phyloP scores from a whole-genome alignment of 37 sponge, comb jelly and placozoan species.

The Tethya wilhelma region DNA sequence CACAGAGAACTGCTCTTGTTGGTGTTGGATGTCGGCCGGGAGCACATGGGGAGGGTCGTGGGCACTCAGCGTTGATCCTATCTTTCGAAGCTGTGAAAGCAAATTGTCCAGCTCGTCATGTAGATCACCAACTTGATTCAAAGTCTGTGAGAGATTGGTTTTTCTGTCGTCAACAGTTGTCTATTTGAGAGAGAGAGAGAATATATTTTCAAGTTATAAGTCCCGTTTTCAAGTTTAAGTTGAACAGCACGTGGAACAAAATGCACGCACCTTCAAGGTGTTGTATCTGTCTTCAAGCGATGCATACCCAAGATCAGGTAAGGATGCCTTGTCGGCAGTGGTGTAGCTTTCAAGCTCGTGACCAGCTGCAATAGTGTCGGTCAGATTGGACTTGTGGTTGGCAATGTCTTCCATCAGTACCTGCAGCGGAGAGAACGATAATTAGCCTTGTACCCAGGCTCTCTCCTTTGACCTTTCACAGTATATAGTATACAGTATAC shows the following conservation, averaged over 20 bases:
- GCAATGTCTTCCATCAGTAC: conserved; percentile 34
- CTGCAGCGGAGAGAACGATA: neutral
- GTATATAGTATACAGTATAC: no score
- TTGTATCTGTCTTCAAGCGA: conserved; percentile 48
- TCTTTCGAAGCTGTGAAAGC: conserved; percentile 35
- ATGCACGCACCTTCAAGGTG: conserved; percentile 6
- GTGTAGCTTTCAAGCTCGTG: conserved; percentile 20
- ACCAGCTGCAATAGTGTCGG: conserved; percentile 19
- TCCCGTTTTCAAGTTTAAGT: neutral
- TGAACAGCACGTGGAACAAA: neutral
- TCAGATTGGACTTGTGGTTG: conserved; percentile 40
- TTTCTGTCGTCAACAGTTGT: neutral
- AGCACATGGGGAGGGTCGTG: conserved; percentile 57
- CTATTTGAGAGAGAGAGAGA: neutral
- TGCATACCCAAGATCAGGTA: conserved; percentile 48
- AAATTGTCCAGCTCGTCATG: conserved; percentile 28
- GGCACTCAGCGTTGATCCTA: conserved; percentile 23
- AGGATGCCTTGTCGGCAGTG: neutral
- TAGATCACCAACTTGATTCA: conserved; percentile 20
- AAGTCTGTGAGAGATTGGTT: conserved; percentile 5
- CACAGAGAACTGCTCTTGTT: conserved; percentile 48
- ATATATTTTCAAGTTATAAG: no score
- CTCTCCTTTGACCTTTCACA: no score
- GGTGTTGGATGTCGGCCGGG: conserved; percentile 42
- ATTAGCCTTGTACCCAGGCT: no score